phyloP scores from a whole-genome alignment of 2,888 invertebrate species.

The Drosophila tripunctata region DNA sequence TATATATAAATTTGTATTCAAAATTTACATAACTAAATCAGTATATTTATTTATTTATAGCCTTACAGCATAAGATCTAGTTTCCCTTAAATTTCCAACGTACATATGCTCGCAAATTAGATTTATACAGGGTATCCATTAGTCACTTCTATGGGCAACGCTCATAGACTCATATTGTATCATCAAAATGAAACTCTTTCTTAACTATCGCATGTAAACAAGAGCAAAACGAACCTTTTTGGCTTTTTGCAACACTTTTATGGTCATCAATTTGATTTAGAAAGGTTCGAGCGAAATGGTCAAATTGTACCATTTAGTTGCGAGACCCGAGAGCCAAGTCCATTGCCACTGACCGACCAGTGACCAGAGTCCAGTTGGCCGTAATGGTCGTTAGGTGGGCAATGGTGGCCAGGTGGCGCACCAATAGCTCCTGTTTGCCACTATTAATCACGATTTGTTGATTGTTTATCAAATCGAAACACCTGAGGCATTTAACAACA shows the following conservation, averaged over 20 bases:
- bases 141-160: no score
- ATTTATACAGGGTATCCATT: background rate
- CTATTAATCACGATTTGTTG: conserved; percentile 70
- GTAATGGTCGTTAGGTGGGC: conserved; percentile 57
- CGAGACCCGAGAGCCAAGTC: background rate
- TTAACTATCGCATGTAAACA: conserved; percentile 7
- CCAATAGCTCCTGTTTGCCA: conserved; percentile 16
- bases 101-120: no score
- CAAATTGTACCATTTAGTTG: conserved; percentile 25
- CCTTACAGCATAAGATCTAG: no score
- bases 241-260: conserved; percentile 9
- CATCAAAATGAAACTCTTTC: conserved; percentile 8
- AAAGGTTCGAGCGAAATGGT: conserved; percentile 10
- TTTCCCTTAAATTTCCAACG: no score
- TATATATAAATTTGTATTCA: no score
- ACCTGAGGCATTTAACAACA: conserved; percentile 43
- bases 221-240: background rate
- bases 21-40: no score
- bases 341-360: no score
- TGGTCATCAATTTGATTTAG: conserved; percentile 59
- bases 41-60: no score
- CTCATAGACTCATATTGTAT: background rate
- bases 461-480: conserved; percentile 64
- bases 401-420: conserved; percentile 29
- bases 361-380: conserved; percentile 37